A percentile compares a stretch with the other conserved stretches of the same genome.
Conservation (phyloP, 2,113 vertebrate species). For the Alligator sinensis region DNA sequence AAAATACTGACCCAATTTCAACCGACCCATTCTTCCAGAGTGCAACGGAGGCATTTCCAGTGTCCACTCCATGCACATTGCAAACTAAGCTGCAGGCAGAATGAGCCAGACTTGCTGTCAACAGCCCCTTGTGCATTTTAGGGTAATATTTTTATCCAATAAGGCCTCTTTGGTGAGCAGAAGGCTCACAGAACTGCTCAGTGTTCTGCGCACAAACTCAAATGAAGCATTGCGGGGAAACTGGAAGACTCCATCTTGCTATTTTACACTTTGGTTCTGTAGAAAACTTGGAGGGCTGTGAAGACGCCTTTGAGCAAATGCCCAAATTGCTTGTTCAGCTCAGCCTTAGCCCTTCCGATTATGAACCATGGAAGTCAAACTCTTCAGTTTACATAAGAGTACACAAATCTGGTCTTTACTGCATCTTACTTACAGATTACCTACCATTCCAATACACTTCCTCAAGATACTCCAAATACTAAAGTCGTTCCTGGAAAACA, state of each 20-base stretch:
- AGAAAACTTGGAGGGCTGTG: background rate
- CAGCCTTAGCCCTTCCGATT: background rate
- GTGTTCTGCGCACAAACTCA: background rate
- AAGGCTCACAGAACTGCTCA: background rate
- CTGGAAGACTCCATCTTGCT: background rate
- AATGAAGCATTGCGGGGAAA: background rate
- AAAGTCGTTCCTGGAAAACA: constrained; percentile 98
- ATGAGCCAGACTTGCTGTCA: background rate
- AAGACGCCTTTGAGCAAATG: background rate
- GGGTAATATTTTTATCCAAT: background rate
- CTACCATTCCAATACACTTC: constrained; percentile 99
- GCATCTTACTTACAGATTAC: constrained; percentile 26
- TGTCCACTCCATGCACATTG: background rate
- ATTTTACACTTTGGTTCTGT: background rate
- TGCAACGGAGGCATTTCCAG: background rate
- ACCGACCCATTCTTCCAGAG: background rate
- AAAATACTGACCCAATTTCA: background rate
- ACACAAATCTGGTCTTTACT: no score
- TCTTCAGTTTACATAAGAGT: background rate
- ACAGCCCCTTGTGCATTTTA: background rate
- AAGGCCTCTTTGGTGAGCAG: background rate
- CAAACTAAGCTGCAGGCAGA: background rate
- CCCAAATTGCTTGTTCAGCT: background rate
- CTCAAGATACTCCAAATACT: constrained; percentile 98
- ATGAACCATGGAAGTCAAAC: background rate